A percentile compares a stretch with the other conserved stretches of the same genome.
These are phyloP conservation scores for Falco biarmicus DNA, from an alignment of 2,797 vertebrate species.

Conservation along the genomic window DNA sequence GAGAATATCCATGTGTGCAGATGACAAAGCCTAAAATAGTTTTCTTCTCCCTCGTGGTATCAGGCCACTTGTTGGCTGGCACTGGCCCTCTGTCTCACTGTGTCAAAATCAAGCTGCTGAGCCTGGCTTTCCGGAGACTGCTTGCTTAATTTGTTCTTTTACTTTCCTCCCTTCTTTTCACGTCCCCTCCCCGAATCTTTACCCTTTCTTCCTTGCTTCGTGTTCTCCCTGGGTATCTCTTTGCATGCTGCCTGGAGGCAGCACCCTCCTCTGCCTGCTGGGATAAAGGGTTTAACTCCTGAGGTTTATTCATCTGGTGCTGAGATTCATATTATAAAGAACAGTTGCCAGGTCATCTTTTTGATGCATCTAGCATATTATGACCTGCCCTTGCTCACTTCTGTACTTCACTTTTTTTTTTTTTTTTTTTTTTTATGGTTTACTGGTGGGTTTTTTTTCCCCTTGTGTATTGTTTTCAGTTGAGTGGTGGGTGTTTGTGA, in stretches of 20 bases:
- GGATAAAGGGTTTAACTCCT: not conserved
- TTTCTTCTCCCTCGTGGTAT: not conserved
- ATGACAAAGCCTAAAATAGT: conserved; percentile 58
- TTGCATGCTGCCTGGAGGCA: not conserved
- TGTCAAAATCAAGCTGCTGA: not conserved
- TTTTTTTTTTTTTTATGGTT: not conserved
- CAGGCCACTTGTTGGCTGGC: conserved; percentile 12
- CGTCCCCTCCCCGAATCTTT: not conserved
- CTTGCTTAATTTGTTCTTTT: not conserved
- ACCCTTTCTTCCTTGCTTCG: not conserved
- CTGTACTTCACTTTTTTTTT: not conserved
- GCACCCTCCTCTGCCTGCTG: not conserved
- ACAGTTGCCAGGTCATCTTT: not conserved
- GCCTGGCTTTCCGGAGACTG: not conserved
- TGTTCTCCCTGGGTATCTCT: not conserved
- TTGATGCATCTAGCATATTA: not conserved
- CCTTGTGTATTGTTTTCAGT: too few relatives aligned
- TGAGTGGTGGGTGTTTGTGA: not conserved
- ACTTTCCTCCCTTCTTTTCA: not conserved
- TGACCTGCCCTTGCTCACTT: not conserved
- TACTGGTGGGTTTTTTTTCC: not conserved
- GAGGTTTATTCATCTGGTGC: not conserved
- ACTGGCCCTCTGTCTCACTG: not conserved
- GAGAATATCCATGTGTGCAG: not conserved
- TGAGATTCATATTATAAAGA: accelerated